Evolutionary conservation across 2,797 vertebrate species (phyloP).

Genomic region (Xyrichtys novacula): DNA sequence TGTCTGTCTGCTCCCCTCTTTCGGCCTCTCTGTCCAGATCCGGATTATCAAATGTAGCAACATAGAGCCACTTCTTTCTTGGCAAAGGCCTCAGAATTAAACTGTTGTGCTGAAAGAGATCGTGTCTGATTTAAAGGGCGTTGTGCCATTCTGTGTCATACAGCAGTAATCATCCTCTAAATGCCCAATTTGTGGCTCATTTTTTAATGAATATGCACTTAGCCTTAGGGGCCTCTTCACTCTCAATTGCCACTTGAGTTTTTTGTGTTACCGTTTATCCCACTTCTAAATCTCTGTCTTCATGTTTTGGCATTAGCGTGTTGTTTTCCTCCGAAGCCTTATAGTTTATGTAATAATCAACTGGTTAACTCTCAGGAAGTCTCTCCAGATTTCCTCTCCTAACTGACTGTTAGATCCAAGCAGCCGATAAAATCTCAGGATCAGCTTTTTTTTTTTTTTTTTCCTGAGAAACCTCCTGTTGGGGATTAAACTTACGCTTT

Average conservation of each 20-base stretch:
- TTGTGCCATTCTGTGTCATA: slow-evolving; percentile 45
- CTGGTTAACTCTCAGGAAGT: slow-evolving; percentile 39
- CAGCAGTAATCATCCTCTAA: slow-evolving; percentile 41
- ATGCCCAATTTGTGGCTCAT: slow-evolving; percentile 52
- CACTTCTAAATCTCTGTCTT: slow-evolving; percentile 24
- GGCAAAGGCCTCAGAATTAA: slow-evolving; percentile 32
- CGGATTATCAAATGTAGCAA: slow-evolving; percentile 30
- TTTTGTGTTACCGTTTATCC: slow-evolving; percentile 9
- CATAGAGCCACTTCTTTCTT: slow-evolving; percentile 12
- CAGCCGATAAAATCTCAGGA: slow-evolving; percentile 54
- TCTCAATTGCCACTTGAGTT: slow-evolving; percentile 36
- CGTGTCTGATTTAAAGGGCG: slow-evolving; percentile 46
- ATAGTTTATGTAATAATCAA: slow-evolving; percentile 44
- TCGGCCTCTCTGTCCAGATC: slow-evolving; percentile 27
- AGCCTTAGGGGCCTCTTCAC: slow-evolving; percentile 27
- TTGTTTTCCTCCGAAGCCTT: slow-evolving; percentile 26
- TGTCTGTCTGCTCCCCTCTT: slow-evolving; percentile 2
- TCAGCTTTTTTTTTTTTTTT: slow-evolving; percentile 53
- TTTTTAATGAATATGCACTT: slow-evolving; percentile 28
- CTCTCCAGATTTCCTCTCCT: slow-evolving; percentile 41
- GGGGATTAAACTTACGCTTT: slow-evolving; percentile 64
- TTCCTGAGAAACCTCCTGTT: slow-evolving; percentile 56
- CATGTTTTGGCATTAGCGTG: slow-evolving; percentile 10
- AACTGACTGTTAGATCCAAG: slow-evolving; percentile 36
- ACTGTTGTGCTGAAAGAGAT: slow-evolving; percentile 47